phyloP scores from a whole-genome alignment of 2,888 invertebrate genomes.

The Polietes domitor region DNA sequence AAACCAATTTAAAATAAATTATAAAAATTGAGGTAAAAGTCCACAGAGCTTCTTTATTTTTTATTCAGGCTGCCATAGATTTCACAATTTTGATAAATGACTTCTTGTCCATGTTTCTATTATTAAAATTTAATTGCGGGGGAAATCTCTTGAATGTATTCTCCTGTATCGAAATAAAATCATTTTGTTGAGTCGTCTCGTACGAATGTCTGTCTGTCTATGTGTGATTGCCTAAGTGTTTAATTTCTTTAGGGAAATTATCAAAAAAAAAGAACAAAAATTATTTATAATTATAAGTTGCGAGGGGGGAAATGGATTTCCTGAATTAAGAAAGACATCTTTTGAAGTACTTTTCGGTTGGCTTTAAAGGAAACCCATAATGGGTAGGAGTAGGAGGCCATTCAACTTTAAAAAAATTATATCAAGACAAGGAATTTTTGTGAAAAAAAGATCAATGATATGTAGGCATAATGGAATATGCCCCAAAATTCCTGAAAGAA shows the following conservation, averaged over 20 bases:
- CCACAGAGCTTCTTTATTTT: background rate
- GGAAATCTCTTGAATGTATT: background rate
- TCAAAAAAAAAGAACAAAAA: background rate
- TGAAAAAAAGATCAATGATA: too few species aligned
- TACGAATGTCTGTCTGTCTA: too few species aligned
- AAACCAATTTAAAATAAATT: slow-evolving; percentile 26
- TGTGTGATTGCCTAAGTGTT: background rate
- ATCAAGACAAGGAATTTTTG: too few species aligned
- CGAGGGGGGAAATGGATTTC: background rate
- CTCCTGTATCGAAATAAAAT: background rate
- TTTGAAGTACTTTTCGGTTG: too few species aligned
- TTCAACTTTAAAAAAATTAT: too few species aligned
- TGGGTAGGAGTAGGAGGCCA: too few species aligned
- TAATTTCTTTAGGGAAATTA: background rate
- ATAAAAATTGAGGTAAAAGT: background rate
- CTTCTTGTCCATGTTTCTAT: background rate
- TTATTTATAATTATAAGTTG: background rate
- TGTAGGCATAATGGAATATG: too few species aligned
- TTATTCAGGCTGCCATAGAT: background rate
- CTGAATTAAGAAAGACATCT: background rate
- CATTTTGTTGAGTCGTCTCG: too few species aligned
- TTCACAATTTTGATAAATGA: background rate
- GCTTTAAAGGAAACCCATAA: too few species aligned
- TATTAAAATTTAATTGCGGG: background rate
- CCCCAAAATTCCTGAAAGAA: too few species aligned